These are phyloP conservation scores for Rotaria magnacalcarata DNA, from an alignment of 2,888 invertebrate genomes.

Conservation along the genomic window DNA sequence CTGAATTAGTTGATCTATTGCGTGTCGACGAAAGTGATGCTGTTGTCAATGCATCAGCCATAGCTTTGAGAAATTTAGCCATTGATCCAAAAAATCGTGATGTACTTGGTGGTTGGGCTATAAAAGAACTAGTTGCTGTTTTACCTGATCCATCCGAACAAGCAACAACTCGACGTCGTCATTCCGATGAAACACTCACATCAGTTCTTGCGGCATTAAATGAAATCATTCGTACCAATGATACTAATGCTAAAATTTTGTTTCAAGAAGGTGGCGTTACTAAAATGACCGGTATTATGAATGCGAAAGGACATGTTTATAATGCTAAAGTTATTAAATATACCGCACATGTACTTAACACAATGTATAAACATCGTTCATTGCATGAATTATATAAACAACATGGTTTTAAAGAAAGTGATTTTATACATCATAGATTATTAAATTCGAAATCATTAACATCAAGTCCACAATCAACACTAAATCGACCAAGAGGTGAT, in stretches of 20 bases:
- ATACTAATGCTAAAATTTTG: conserved; percentile 40
- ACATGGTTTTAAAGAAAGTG: conserved; percentile 89
- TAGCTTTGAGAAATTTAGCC: conserved; percentile 89
- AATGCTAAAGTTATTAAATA: conserved; percentile 89
- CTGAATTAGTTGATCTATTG: conserved; percentile 87
- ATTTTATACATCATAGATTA: conserved; percentile 65
- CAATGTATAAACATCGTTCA: conserved; percentile 67
- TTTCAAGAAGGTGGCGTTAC: conserved; percentile 73
- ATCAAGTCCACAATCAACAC: conserved; percentile 41
- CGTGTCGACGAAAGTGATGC: conserved; percentile 84
- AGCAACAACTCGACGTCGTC: conserved; percentile 38
- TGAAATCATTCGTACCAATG: conserved; percentile 71
- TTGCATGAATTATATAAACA: conserved; percentile 90
- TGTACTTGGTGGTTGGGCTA: conserved; percentile 83
- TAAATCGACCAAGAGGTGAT: conserved; percentile 45
- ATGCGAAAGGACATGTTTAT: conserved; percentile 77
- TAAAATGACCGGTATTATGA: conserved; percentile 80
- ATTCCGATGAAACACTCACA: conserved; percentile 95
- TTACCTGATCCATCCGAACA: conserved; percentile 71
- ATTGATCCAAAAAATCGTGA: conserved; percentile 96
- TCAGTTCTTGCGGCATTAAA: conserved; percentile 92
- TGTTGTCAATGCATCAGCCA: conserved; percentile 95
- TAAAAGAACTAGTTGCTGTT: conserved; percentile 91
- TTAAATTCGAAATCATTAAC: conserved; percentile 42
- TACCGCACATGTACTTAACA: conserved; percentile 74